A percentile compares a stretch with the other conserved stretches of the same genome.
Evolutionary conservation across 2,113 vertebrate species (phyloP).

Genomic region (Solenodon paradoxus): DNA sequence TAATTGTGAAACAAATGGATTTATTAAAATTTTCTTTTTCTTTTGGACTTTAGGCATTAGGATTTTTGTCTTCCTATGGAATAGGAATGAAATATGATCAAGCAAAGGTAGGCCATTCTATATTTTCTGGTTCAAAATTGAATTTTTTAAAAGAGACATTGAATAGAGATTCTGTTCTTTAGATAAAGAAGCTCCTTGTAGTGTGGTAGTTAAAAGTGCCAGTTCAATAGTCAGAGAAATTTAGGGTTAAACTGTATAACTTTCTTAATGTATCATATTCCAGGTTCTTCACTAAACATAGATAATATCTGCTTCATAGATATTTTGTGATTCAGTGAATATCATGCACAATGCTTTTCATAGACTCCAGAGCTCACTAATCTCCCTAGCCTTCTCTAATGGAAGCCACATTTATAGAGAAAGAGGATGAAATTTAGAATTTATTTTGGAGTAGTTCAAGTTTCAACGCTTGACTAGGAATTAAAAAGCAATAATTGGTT

Average conservation of each 20-base stretch:
- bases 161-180: background rate
- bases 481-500: background rate
- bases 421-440: background rate
- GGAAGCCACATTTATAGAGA: slow-evolving; percentile 12
- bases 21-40: slow-evolving; percentile 31
- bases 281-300: background rate
- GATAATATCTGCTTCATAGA: background rate
- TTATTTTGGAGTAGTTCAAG: background rate
- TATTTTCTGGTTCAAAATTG: slow-evolving; percentile 11
- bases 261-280: background rate
- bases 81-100: slow-evolving; percentile 80
- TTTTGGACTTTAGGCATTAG: slow-evolving; percentile 75
- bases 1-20: slow-evolving; percentile 38
- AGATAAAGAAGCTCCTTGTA: background rate
- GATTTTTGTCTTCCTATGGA: slow-evolving; percentile 81
- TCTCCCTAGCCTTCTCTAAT: background rate
- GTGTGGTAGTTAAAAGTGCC: background rate
- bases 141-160: slow-evolving; percentile 13
- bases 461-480: background rate
- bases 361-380: background rate
- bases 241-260: background rate
- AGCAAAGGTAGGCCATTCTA: slow-evolving; percentile 76
- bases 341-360: background rate
- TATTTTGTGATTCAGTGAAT: background rate
- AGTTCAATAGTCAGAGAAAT: slow-evolving; percentile 5